phyloP scores from a whole-genome alignment of 2,888 invertebrate species.

The Agrenia bidenticulata region DNA sequence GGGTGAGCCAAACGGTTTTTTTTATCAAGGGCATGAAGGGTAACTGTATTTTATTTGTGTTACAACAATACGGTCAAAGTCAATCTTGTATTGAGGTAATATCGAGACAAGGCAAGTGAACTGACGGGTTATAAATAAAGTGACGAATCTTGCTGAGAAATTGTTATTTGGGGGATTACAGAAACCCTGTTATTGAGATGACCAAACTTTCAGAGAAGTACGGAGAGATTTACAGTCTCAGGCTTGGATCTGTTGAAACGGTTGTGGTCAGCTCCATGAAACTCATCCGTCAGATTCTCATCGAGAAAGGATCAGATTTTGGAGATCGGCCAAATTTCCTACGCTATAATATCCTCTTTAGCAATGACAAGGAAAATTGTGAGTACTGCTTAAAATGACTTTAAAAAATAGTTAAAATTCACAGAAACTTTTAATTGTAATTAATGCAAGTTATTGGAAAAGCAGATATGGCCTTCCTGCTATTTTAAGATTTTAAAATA shows the following conservation, averaged over 20 bases:
- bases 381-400: too few relatives aligned
- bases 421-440: too few relatives aligned
- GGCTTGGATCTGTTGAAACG: conserved; percentile 47
- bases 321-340: conserved; percentile 79
- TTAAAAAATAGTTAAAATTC: too few relatives aligned
- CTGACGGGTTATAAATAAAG: conserved; percentile 8
- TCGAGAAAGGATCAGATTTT: conserved; percentile 69
- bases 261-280: conserved; percentile 50
- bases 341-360: conserved; percentile 78
- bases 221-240: conserved; percentile 51
- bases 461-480: not conserved
- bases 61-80: conserved; percentile 11
- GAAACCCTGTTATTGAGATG: conserved; percentile 50
- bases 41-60: not conserved
- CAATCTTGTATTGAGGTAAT: conserved; percentile 10
- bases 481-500: too few relatives aligned
- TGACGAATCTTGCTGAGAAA: conserved; percentile 18
- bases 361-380: conserved; percentile 83
- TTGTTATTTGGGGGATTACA: too few relatives aligned
- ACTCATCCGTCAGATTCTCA: conserved; percentile 49
- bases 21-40: not conserved
- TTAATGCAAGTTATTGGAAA: too few relatives aligned
- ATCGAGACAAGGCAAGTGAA: conserved; percentile 9
- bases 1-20: conserved; percentile 36
- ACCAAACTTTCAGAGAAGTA: conserved; percentile 45